Base-by-base conservation (phyloP, 1,140 invertebrate genomes). In the Sesamia nonagrioides region DNA sequence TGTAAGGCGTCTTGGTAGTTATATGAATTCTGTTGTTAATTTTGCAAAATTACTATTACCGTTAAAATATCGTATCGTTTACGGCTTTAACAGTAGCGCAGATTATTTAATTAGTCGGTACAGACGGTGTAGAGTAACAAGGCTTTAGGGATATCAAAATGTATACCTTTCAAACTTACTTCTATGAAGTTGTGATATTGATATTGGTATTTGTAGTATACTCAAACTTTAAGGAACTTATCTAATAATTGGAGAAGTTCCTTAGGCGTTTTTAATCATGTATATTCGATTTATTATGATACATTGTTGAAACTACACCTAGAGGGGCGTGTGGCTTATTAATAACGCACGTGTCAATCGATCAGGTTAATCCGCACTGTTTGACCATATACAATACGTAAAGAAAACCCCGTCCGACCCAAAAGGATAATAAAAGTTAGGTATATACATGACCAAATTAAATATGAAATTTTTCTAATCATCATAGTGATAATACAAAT, bases 21-120 rank as follows among this genome's bases (percentile, higher is more conserved):
- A 42, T 66, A 69, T 15, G 15, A 42, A 15, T 69, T 69, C 66
- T 21, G 11, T 15, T 50, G n/a, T 69, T 50, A 33, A 40, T 35
- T 69, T 6, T 33, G 33, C 27, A 52, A 52, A 69, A 50, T 50
- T 54, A 54, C 48, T 71, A 33, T 8, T 37, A 54, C 68, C 15
- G 27, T 71, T 35, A 71, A 52, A 71, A 71, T 71, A 48, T 33
- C 63, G 68, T 71, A 71, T 71, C 48, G 68, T 37, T 71, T 71
- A 71, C 27, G 54, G 68, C 45, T 27, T 52, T 52, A 68, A 71
- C 68, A 21, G 15, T 35, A n/a, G 68, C 68, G n/a, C 27, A 71
- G 48, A 71, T 71, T 71, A 71, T 54, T 71, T 71, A 71, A 71
- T 71, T 71, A 71, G 48, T 52, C 48, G 48, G 54, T 71, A 71